phyloP scores from a whole-genome alignment of 2,113 vertebrate species.

The Leptocoma aspasia region DNA sequence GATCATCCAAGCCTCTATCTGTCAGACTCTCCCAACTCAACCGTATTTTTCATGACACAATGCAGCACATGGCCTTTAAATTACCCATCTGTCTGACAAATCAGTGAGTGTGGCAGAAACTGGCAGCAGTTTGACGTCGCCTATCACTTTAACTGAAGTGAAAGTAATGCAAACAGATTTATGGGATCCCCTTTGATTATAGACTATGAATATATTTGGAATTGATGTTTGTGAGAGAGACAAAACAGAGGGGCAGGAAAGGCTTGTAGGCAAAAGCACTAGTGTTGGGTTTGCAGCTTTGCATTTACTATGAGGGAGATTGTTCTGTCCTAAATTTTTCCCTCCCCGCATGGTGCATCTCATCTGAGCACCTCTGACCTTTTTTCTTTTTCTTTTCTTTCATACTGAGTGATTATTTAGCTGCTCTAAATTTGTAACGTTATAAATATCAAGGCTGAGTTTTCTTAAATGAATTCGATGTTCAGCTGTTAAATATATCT shows the following conservation, averaged over 20 bases:
- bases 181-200: slow-evolving; percentile 65
- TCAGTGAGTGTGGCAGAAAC: slow-evolving; percentile 66
- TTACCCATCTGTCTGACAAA: slow-evolving; percentile 79
- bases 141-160: slow-evolving; percentile 69
- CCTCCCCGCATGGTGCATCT: neutral
- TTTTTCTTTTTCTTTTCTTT: neutral
- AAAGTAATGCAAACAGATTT: slow-evolving; percentile 75
- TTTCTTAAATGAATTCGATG: neutral
- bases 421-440: neutral
- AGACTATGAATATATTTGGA: slow-evolving; percentile 54
- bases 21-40: slow-evolving; percentile 34
- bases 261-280: neutral
- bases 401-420: neutral
- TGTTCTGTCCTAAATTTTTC: neutral
- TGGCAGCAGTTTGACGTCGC: slow-evolving; percentile 62
- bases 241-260: neutral
- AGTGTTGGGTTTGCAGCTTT: neutral
- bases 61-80: slow-evolving; percentile 76
- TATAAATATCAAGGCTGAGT: neutral
- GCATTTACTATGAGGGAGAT: neutral
- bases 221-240: slow-evolving; percentile 33
- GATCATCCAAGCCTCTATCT: slow-evolving; percentile 36
- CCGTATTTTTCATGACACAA: slow-evolving; percentile 75
- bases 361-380: neutral
- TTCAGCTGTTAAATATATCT: neutral